Percentiles rank a stretch among this genome's conserved stretches.
Evolutionary conservation across 2,113 vertebrate genomes (phyloP).

Genomic region (Myotis lucifugus): DNA sequence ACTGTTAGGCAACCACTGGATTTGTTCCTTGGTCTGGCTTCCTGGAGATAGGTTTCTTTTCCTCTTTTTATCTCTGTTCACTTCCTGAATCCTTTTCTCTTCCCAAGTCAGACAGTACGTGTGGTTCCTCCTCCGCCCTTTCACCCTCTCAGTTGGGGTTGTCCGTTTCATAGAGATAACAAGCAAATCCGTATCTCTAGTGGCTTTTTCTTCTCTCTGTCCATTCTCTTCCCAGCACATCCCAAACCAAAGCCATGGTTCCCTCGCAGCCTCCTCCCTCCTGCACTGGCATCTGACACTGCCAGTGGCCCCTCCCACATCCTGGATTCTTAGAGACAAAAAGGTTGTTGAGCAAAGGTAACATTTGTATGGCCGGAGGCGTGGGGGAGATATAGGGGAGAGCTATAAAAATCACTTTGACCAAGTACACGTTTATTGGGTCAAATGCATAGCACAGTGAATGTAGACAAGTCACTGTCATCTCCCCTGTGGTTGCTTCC

Average conservation of each 20-base stretch:
- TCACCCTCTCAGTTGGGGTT: background rate
- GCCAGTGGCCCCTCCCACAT: background rate
- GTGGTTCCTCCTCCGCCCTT: background rate
- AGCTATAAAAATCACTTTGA: background rate
- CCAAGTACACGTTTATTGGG: background rate
- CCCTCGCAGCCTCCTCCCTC: background rate
- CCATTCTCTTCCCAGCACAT: too few relatives aligned
- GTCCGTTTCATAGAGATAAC: background rate
- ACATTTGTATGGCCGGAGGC: background rate
- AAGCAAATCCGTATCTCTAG: accelerated
- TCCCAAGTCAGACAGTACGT: background rate
- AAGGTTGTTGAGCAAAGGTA: background rate
- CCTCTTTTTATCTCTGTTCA: background rate
- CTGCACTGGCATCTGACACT: background rate
- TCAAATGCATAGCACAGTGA: background rate
- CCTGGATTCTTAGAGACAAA: background rate
- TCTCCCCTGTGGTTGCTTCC: background rate
- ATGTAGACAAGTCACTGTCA: background rate
- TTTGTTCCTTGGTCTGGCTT: background rate
- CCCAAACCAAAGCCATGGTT: too few relatives aligned
- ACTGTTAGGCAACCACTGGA: too few relatives aligned
- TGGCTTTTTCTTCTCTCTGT: background rate
- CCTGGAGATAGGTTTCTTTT: background rate
- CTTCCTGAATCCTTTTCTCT: background rate
- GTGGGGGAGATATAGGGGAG: background rate